Evolutionary conservation across 2,797 vertebrate genomes (phyloP), one percentile per base, ranked within the genome.

Genomic region (Acomys russatus): DNA sequence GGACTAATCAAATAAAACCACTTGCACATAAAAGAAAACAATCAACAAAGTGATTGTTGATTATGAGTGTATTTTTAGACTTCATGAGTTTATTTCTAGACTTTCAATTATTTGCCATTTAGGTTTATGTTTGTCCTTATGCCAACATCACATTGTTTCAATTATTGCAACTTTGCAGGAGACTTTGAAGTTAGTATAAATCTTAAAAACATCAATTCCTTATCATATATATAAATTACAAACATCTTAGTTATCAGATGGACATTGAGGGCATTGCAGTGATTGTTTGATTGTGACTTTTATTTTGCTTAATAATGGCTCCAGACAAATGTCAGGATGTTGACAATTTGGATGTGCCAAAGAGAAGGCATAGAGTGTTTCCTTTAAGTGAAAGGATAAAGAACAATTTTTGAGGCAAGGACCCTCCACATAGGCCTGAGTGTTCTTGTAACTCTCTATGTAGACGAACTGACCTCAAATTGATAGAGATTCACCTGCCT

Each of bases 221-320:
- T 63, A 77, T 68, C 10, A 35, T 54, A 80, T 51, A 83, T 51
- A 74, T 63, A 59, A 88, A 38, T 63, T 88, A 30, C 5, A 80
- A 88, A 88, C 44, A 93, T 44, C n/a, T 80, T 17, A 25, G 51
- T 71, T 71, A 33, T 17, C 51, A 82, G 20, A 91, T 23, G 61
- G 66, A 44, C 35, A 49, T 30, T 70, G 54, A 35, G 4, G 28
- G 20, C 38, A 82, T 1, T 22, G 17, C 20, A 71, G 51, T 23
- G 7, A 56, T 33, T 44, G 4, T 90, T 64, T 80, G 25, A 12
- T 61, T 61, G 6, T 49, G 82, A 71, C 51, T 20, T 25, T 71
- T 91, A 73, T 63, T 91, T 73, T 83, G 56, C 54, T 73, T 91
- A 73, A 71, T 49, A 91, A 91, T 33, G 2, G 51, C 54, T n/a